Evolutionary conservation across 1,140 invertebrate genomes (phyloP), one percentile per base, ranked within the genome.

Genomic region (Mizuhopecten yessoensis): DNA sequence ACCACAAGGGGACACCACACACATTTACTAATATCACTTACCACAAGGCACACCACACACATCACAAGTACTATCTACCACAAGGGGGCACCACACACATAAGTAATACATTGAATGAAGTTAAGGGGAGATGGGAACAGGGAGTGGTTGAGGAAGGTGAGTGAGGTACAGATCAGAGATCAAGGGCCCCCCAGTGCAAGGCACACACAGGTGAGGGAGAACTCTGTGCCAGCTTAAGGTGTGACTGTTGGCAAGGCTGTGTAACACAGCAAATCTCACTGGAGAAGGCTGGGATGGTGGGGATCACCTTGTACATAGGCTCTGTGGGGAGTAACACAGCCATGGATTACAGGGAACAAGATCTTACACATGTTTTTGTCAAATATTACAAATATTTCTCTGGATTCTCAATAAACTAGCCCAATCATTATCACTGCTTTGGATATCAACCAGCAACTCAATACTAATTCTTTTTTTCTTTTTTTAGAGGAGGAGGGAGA

Each of bases 311-410:
- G 57, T 75, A 75, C 57, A 75, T 17, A 29, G n/a, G n/a, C 57
- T 20, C 57, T n/a, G n/a, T 75, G n/a, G 57, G 57, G 57, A 75
- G 57, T 75, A 75, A 39, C 36, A 39, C 36, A 39, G 13, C 57
- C n/a, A n/a, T 3, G 57, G 57, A 75, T 75, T 75, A 75, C n/a
- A 29, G 57, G 57, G 29, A 75, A 75, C 57, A 29, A 75, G 57
- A 75, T 75, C 57, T 13, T n/a, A 75, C 57, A 75, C 57, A 75
- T 75, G 57, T 75, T 75, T 75, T 75, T 75, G 57, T 75, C 57
- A 75, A 75, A 75, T 75, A 75, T 75, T 75, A 75, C 57, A 75
- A 75, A 75, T 75, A 75, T 75, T 75, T n/a, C 57, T 9, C 57
- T 11, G 23, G 57, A 23, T 75, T 75, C 57, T 45, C 57, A 9